Evolutionary conservation across 2,113 vertebrate genomes (phyloP).

Genomic region (Mystacornis crossleyi): DNA sequence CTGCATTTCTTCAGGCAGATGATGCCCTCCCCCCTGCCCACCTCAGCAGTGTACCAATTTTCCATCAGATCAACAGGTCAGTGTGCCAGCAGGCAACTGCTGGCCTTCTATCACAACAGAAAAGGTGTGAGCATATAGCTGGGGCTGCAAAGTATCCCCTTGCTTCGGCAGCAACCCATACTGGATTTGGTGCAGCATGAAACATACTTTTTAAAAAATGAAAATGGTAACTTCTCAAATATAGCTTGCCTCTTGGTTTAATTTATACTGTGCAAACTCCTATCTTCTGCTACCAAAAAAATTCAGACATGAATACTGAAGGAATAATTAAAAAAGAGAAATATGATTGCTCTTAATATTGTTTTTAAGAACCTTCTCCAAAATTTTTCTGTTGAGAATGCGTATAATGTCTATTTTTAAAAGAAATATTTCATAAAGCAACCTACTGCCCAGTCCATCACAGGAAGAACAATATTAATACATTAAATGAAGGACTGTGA

Average conservation of each 20-base stretch:
- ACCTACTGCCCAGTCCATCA: not conserved
- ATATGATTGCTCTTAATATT: not conserved
- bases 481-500: not conserved
- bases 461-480: not conserved
- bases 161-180: not conserved
- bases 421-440: not conserved
- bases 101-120: not conserved
- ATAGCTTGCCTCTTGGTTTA: not conserved
- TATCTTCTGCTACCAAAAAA: not conserved
- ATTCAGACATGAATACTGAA: not conserved
- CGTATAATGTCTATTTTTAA: not conserved
- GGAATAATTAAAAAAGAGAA: not conserved
- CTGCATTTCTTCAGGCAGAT: not conserved
- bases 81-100: not conserved
- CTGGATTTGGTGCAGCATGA: not conserved
- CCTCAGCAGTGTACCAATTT: not conserved
- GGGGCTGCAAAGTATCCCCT: not conserved
- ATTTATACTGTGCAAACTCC: not conserved
- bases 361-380: not conserved
- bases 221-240: not conserved
- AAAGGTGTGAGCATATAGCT: not conserved
- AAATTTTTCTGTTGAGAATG: not conserved
- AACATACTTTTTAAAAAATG: not conserved
- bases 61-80: not conserved
- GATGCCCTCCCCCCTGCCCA: accelerated